These are phyloP conservation scores for Platichthys flesus DNA, from an alignment of 2,113 vertebrate species.

Conservation along the genomic window DNA sequence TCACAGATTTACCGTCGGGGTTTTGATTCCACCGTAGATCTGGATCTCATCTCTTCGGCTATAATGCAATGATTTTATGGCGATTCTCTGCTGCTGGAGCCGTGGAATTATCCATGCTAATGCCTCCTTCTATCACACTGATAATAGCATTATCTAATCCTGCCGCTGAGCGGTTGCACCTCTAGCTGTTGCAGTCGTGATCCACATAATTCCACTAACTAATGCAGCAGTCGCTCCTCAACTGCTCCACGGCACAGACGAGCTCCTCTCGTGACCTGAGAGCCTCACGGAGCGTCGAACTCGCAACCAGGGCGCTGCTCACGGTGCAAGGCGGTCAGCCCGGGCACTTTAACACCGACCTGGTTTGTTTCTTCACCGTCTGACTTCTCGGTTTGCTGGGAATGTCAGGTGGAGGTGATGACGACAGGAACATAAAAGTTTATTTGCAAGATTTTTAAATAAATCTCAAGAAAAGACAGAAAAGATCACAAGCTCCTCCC, in stretches of 20 bases:
- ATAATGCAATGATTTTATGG: conserved; percentile 80
- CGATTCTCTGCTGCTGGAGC: conserved; percentile 77
- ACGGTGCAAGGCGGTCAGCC: background rate
- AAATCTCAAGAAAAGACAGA: too few species aligned
- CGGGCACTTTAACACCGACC: too few species aligned
- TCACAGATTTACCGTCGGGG: conserved; percentile 72
- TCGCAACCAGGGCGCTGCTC: conserved; percentile 38
- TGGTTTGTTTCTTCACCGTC: too few species aligned
- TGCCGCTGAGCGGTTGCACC: conserved; percentile 75
- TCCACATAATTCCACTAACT: conserved; percentile 83
- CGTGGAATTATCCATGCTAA: conserved; percentile 82
- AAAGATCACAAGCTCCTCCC: too few species aligned
- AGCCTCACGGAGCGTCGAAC: conserved; percentile 24
- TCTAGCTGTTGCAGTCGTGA: conserved; percentile 73
- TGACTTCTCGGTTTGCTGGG: too few species aligned
- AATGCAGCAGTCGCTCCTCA: conserved; percentile 76
- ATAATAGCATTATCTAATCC: conserved; percentile 86
- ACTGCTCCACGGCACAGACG: conserved; percentile 59
- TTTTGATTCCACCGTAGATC: conserved; percentile 72
- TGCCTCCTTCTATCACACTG: conserved; percentile 79
- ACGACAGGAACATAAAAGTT: too few species aligned
- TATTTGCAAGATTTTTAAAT: too few species aligned
- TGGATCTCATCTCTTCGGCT: conserved; percentile 77
- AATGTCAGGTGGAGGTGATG: too few species aligned
- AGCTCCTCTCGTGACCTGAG: conserved; percentile 63